phyloP scores from a whole-genome alignment of 2,113 vertebrate species.

The Zosterops hypoxanthus region DNA sequence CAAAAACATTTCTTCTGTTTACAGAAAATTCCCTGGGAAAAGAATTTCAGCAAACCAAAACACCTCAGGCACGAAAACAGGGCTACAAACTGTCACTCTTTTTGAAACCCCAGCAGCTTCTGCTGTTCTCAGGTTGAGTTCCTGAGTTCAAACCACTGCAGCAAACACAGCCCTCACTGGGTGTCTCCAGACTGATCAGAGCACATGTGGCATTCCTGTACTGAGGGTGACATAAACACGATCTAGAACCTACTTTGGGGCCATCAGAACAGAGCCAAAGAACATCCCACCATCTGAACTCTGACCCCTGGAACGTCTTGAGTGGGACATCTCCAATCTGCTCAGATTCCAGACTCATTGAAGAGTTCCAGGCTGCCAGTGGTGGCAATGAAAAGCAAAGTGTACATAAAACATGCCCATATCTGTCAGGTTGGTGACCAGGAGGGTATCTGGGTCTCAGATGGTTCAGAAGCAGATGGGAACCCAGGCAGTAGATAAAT shows the following conservation, averaged over 20 bases:
- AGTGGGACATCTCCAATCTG: background rate
- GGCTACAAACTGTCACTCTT: background rate
- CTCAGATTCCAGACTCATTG: fast-evolving
- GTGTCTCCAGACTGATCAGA: background rate
- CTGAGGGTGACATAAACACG: background rate
- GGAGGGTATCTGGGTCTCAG: background rate
- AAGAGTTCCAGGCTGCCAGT: background rate
- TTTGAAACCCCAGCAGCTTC: background rate
- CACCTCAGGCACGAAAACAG: too few relatives aligned
- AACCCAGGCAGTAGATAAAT: conserved; percentile 38
- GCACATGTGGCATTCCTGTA: background rate
- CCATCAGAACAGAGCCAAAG: background rate
- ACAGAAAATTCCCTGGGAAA: too few relatives aligned
- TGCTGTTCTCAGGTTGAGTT: background rate
- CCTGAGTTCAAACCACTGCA: background rate
- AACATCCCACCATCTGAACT: background rate
- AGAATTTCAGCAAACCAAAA: too few relatives aligned
- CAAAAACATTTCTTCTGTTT: too few relatives aligned
- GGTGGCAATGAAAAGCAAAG: background rate
- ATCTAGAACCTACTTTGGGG: background rate
- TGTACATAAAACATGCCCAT: background rate
- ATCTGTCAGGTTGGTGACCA: background rate
- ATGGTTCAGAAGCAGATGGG: conserved; percentile 58
- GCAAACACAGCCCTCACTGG: fast-evolving
- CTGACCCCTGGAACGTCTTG: fast-evolving